Conservation (phyloP, 1,140 invertebrate genomes). For the Wasmannia auropunctata region DNA sequence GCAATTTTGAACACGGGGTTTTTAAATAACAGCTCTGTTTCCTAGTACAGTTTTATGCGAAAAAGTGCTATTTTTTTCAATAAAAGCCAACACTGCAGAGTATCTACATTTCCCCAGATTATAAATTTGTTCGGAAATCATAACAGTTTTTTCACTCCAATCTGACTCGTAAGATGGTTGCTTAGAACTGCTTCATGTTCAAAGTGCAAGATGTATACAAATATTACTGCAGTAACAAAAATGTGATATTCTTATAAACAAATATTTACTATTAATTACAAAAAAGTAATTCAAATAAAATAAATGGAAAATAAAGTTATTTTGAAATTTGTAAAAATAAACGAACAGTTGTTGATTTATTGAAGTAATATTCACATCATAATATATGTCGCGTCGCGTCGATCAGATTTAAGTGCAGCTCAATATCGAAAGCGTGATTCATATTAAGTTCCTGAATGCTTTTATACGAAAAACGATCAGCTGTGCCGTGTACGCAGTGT, state of each 20-base stretch:
- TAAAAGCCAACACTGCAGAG: not conserved
- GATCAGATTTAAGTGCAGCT: not conserved
- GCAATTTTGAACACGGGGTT: not conserved
- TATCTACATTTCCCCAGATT: not conserved
- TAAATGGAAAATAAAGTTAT: not conserved
- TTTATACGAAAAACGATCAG: conserved; percentile 17
- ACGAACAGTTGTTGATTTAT: not conserved
- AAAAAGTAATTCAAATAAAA: too few species aligned
- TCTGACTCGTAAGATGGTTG: not conserved
- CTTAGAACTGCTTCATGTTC: not conserved
- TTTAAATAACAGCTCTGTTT: not conserved
- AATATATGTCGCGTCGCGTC: too few species aligned
- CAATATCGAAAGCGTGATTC: not conserved
- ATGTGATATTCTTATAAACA: not conserved
- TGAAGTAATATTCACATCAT: not conserved
- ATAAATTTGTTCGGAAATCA: not conserved
- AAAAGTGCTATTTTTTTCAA: not conserved
- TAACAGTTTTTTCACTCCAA: not conserved
- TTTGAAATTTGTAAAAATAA: not conserved
- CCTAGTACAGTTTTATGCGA: not conserved
- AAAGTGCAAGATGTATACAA: not conserved
- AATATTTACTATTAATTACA: not conserved
- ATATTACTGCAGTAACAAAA: not conserved
- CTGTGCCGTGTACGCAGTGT: not conserved
- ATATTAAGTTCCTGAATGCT: not conserved